These are phyloP conservation scores for Gymnorhina tibicen DNA, from an alignment of 2,113 vertebrate species.

Conservation along the genomic window DNA sequence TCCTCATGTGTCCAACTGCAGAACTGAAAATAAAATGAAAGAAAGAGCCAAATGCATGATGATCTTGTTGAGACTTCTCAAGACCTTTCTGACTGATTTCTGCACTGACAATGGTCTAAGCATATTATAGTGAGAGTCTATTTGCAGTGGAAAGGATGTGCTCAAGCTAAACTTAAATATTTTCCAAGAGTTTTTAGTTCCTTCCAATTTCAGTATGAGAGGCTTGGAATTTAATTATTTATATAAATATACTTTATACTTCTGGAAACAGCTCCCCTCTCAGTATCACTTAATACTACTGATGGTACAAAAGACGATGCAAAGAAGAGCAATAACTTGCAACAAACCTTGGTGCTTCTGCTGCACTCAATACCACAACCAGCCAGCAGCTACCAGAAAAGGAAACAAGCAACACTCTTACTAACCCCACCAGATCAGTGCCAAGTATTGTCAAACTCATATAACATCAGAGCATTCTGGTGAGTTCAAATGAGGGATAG, in stretches of 20 bases:
- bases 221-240: not conserved
- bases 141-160: not conserved
- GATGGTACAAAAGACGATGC: not conserved
- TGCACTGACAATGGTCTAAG: not conserved
- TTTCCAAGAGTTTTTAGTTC: not conserved
- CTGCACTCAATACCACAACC: not conserved
- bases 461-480: not conserved
- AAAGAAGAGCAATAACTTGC: not conserved
- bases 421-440: not conserved
- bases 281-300: not conserved
- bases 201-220: not conserved
- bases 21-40: not conserved
- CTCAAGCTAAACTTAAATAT: not conserved
- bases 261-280: not conserved
- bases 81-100: not conserved
- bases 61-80: not conserved
- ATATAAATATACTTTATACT: not conserved
- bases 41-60: not conserved
- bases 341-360: not conserved
- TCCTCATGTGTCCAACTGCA: not conserved
- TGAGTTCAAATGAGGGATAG: not conserved
- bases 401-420: not conserved
- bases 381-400: not conserved
- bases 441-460: not conserved
- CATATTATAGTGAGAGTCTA: not conserved